Base-by-base conservation (phyloP, 2,888 invertebrate species). In the Drosophila meridionalis region DNA sequence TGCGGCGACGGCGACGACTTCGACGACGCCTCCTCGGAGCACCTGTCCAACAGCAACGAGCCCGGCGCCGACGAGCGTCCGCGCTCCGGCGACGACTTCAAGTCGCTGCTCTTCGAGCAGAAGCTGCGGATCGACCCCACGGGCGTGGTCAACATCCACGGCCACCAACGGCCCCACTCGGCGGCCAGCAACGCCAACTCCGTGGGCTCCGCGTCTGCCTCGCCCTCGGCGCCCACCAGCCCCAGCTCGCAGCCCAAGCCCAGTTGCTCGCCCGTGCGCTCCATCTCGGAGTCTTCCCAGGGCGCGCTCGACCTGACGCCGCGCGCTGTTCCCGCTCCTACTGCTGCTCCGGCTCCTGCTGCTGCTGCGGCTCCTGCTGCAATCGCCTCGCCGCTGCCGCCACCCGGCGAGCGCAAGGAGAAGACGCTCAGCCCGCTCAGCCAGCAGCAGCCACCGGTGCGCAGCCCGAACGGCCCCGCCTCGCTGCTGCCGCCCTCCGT, bases 271-370 rank as follows among this genome's bases (percentile, higher is more conserved):
- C 94, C 43, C 81, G 94, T 59, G 92, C 94, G 75, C 92, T 94
- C 50, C 66, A 65, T 57, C 20, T 89, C 91, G 2, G 94, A 94
- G 74, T 93, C 93, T 36, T 93, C 93, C 0, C 93, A 94, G 78
- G 95, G 95, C 32, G 95, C 95, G 4, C 91, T 95, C 38, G 95
- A 95, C 86, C 91, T 95, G 69, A 95, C 95, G 7, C 95, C 95
- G 8, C 93, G 94, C 52, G 92, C 94, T 3, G 83, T 87, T 0
- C 74, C 20, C 20, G 20, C 20, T 20, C 20, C 20, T 20, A 20
- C 20, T 20, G 20, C 20, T 20, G 20, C 20, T 20, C 20, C 20
- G 20, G 20, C 20, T 20, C 20, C 20, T 20, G 20, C 20, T 20
- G 20, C 20, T 20, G 20, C 20, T 20, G 20, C 20, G 20, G 20